Evolutionary conservation across 2,888 invertebrate species (phyloP).

Genomic region (Drosophila neoperkinsi): DNA sequence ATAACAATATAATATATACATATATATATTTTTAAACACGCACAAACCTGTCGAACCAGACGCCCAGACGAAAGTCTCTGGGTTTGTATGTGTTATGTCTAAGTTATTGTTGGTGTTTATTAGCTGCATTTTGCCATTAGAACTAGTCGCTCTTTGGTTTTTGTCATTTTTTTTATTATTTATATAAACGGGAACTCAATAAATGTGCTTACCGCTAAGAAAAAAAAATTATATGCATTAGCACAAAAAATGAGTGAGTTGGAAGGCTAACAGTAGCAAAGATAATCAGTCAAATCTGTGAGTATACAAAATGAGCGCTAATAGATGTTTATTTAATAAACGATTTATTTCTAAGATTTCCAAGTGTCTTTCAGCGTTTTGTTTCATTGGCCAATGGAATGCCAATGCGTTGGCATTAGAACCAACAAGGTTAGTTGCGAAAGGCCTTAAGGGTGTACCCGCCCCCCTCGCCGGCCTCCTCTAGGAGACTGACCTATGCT

Average conservation of each 20-base stretch:
- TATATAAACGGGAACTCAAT: background rate
- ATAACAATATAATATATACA: constrained; percentile 21
- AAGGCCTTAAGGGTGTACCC: constrained; percentile 53
- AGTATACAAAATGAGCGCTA: constrained; percentile 58
- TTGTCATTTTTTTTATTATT: no score
- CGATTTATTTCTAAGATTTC: constrained; percentile 54
- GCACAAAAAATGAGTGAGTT: constrained; percentile 20
- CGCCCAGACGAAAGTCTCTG: constrained; percentile 36
- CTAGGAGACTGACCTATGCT: constrained; percentile 72
- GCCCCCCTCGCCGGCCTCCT: background rate
- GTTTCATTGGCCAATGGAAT: constrained; percentile 46
- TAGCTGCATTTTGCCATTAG: constrained; percentile 36
- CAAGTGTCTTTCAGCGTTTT: constrained; percentile 5
- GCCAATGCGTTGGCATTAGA: constrained; percentile 67
- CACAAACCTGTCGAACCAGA: constrained; percentile 62
- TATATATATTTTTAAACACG: constrained; percentile 30
- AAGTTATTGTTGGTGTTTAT: constrained; percentile 12
- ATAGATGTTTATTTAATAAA: constrained; percentile 50
- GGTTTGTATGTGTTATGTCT: constrained; percentile 8
- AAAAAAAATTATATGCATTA: constrained; percentile 5
- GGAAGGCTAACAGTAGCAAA: constrained; percentile 39
- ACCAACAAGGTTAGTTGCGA: constrained; percentile 60
- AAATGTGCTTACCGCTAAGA: background rate
- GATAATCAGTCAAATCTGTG: constrained; percentile 33
- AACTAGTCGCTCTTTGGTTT: constrained; percentile 23